These are phyloP conservation scores for Haliclystus octoradiatus DNA, from an alignment of 30 jellyfish, hydroid and myxozoan species.

Conservation along the genomic window DNA sequence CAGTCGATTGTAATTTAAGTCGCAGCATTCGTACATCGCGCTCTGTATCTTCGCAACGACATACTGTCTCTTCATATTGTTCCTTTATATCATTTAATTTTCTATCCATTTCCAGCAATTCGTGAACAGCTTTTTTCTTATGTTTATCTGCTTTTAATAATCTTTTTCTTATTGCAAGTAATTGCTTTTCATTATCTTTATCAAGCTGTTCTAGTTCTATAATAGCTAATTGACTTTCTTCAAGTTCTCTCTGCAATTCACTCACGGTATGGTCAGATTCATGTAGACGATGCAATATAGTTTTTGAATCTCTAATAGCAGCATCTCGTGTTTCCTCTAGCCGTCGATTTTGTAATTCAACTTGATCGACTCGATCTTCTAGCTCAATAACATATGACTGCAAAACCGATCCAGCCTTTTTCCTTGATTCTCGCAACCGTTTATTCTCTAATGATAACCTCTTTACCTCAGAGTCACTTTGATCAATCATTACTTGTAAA, in stretches of 20 bases:
- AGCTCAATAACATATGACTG: conserved; percentile 53
- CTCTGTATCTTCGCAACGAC: conserved; percentile 19
- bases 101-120: conserved; percentile 45
- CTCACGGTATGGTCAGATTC: conserved; percentile 31
- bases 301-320: conserved; percentile 42
- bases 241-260: conserved; percentile 43
- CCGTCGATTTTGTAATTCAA: conserved; percentile 59
- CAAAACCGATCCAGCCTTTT: conserved; percentile 34
- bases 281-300: conserved; percentile 38
- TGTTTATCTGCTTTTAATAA: conserved; percentile 64
- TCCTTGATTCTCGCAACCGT: conserved; percentile 26
- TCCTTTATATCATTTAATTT: conserved; percentile 33
- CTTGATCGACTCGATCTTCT: conserved; percentile 51
- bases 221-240: conserved; percentile 27
- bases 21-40: conserved; percentile 66
- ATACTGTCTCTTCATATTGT: conserved; percentile 8
- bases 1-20: conserved; percentile 87
- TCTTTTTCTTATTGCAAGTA: conserved; percentile 42
- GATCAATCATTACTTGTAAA: neutral
- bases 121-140: conserved; percentile 43
- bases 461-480: neutral
- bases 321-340: conserved; percentile 66
- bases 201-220: conserved; percentile 24
- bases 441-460: conserved; percentile 11
- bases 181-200: conserved; percentile 65